These are phyloP conservation scores for Hexactinellida sp. DNA, from an alignment of 37 sponge, comb jelly and placozoan species.

Conservation along the genomic window DNA sequence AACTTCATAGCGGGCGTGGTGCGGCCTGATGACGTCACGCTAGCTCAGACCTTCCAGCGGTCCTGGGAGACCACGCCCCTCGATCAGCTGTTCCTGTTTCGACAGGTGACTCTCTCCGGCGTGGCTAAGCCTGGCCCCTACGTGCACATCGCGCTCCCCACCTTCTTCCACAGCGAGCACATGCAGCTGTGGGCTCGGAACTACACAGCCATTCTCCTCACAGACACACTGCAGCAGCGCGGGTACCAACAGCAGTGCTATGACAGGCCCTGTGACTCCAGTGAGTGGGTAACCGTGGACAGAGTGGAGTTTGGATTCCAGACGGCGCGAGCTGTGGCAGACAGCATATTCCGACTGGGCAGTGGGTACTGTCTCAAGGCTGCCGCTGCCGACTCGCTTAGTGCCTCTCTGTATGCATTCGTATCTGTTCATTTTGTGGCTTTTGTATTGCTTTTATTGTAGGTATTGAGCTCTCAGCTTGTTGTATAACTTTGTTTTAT, in stretches of 20 bases:
- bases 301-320: not conserved
- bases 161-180: not conserved
- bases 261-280: not conserved
- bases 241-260: not conserved
- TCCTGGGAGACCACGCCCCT: not conserved
- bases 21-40: not conserved
- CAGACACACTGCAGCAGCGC: not conserved
- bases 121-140: not conserved
- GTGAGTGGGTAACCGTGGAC: not conserved
- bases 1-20: not conserved
- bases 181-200: not conserved
- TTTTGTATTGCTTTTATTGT: not conserved
- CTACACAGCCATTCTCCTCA: not conserved
- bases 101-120: not conserved
- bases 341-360: not conserved
- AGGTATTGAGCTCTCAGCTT: no score
- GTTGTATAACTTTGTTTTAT: not conserved
- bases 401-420: not conserved
- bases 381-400: not conserved
- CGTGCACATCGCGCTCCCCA: not conserved
- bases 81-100: not conserved
- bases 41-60: not conserved
- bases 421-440: not conserved
- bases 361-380: not conserved
- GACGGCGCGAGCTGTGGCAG: not conserved